Percentiles rank a stretch among this genome's conserved stretches.
These are phyloP conservation scores for Actenoides hombroni DNA, from an alignment of 2,113 vertebrate species.

Conservation along the genomic window DNA sequence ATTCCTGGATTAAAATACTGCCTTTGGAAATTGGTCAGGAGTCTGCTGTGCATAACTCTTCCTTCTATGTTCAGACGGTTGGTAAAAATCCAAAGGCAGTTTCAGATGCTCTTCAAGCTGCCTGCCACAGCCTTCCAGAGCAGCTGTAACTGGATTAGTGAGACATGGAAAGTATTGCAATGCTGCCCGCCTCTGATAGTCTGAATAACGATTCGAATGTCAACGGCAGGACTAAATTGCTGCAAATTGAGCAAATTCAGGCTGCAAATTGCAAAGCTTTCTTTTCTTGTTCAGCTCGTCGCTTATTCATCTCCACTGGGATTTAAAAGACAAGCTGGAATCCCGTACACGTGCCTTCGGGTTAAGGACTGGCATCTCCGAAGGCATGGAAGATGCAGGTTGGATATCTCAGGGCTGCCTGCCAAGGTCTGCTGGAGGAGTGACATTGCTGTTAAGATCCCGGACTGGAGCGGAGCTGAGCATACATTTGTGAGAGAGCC, in stretches of 20 bases:
- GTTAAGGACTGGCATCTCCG: neutral
- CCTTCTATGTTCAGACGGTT: conserved; percentile 18
- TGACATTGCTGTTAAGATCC: neutral
- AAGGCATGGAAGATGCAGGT: neutral
- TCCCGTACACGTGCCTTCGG: neutral
- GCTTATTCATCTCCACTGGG: neutral
- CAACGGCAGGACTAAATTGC: neutral
- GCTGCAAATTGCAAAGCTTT: neutral
- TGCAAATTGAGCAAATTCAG: neutral
- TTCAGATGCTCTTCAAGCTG: conserved; percentile 15
- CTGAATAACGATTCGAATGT: conserved; percentile 33
- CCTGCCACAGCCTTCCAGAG: conserved; percentile 19
- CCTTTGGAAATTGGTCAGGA: neutral
- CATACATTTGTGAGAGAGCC: neutral
- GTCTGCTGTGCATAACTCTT: conserved; percentile 21
- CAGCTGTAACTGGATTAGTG: conserved; percentile 57
- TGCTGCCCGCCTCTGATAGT: neutral
- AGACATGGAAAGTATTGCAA: conserved; percentile 55
- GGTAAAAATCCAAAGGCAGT: conserved; percentile 30
- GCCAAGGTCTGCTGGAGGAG: neutral
- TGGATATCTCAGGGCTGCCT: neutral
- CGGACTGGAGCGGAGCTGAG: neutral
- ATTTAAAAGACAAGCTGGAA: neutral
- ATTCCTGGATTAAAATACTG: conserved; percentile 12
- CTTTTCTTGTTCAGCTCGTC: neutral